These are phyloP conservation scores for Caenorhabditis brenneri DNA, from an alignment of 1,140 invertebrate genomes.

Conservation along the genomic window DNA sequence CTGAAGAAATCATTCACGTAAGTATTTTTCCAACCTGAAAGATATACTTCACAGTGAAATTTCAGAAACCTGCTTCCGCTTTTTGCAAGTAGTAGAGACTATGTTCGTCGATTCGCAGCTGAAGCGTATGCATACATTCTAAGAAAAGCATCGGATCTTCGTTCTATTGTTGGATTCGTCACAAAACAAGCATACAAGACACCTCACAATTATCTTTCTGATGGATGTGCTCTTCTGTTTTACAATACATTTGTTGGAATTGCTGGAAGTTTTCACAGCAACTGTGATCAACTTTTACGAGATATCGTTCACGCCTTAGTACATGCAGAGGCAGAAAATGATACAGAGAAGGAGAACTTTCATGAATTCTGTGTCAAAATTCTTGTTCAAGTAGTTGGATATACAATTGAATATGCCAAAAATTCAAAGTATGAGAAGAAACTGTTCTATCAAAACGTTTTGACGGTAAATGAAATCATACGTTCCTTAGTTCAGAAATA, in stretches of 20 bases:
- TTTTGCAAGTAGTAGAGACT: constrained; percentile 40
- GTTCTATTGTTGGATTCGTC: constrained; percentile 7
- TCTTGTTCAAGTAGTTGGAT: constrained; percentile 1
- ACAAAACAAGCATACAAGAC: constrained; percentile 37
- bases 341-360: background rate
- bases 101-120: constrained; percentile 44
- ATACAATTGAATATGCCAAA: constrained; percentile 23
- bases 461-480: background rate
- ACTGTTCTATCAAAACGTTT: constrained; percentile 3
- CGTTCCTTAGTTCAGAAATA: background rate
- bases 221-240: constrained; percentile 38
- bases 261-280: constrained; percentile 48
- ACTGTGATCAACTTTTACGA: constrained; percentile 9
- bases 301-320: background rate
- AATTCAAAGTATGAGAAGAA: background rate
- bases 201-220: constrained; percentile 25
- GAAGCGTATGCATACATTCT: constrained; percentile 49
- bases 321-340: background rate
- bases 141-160: constrained; percentile 27
- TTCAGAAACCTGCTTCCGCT: constrained; percentile 49
- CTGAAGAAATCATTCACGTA: constrained; percentile 45
- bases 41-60: background rate
- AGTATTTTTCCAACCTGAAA: background rate
- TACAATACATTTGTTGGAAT: constrained; percentile 47
- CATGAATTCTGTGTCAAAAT: constrained; percentile 27